Conservation (phyloP, 2,797 vertebrate species). For the Chelon labrosus region DNA sequence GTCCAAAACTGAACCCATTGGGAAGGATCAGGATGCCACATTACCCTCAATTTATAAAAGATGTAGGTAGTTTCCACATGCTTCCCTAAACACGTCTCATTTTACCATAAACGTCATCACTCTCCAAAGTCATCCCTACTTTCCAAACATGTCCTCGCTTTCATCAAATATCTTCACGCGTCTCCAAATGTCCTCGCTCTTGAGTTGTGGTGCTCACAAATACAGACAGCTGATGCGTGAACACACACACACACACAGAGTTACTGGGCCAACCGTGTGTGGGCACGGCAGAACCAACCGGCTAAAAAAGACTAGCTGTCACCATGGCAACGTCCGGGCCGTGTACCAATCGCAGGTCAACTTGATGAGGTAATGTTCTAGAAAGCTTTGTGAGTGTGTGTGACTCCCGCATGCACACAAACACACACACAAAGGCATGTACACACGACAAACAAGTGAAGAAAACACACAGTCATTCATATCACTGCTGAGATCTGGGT, state of each 20-base stretch:
- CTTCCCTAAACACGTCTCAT: too few relatives aligned
- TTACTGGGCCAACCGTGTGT: conserved; percentile 54
- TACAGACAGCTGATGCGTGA: not conserved
- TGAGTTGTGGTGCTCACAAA: conserved; percentile 2
- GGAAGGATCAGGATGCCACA: too few relatives aligned
- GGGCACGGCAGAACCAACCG: conserved; percentile 65
- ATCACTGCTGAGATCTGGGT: conserved; percentile 14
- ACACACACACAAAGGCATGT: conserved; percentile 8
- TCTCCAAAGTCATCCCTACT: not conserved
- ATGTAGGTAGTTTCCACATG: too few relatives aligned
- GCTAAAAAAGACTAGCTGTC: conserved; percentile 73
- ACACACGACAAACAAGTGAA: not conserved
- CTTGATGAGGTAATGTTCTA: conserved; percentile 81
- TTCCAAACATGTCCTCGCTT: too few relatives aligned
- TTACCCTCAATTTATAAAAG: too few relatives aligned
- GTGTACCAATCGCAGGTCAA: conserved; percentile 76
- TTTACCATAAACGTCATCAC: too few relatives aligned
- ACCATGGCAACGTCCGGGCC: conserved; percentile 78
- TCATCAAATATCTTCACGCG: too few relatives aligned
- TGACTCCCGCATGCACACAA: conserved; percentile 11
- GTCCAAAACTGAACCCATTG: too few relatives aligned
- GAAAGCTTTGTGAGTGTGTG: conserved; percentile 58
- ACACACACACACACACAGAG: conserved; percentile 17
- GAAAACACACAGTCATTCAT: conserved; percentile 18
- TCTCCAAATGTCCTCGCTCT: not conserved